Conservation (phyloP, 35 echinoderm and acorn worm genomes). For the Lytechinus pictus region DNA sequence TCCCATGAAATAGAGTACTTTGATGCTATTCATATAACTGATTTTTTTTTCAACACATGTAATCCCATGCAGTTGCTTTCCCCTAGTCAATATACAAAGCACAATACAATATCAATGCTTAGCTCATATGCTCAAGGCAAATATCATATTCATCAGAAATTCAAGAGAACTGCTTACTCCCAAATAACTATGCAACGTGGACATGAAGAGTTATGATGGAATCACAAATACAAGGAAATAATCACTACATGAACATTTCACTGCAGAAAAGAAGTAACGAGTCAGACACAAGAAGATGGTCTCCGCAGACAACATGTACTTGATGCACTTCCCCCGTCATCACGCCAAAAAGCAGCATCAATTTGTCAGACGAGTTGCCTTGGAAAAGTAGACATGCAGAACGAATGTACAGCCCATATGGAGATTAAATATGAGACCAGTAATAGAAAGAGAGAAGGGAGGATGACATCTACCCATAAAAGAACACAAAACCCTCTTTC, state of each 20-base stretch:
- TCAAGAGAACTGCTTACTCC: neutral
- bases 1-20: neutral
- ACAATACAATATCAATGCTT: neutral
- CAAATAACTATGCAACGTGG: neutral
- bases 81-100: neutral
- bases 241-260: neutral
- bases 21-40: neutral
- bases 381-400: neutral
- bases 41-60: neutral
- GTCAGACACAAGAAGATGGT: neutral
- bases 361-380: neutral
- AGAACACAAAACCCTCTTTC: neutral
- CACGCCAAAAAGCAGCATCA: neutral
- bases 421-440: neutral
- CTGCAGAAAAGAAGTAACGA: neutral
- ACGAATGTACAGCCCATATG: conserved; percentile 9
- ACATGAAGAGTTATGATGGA: neutral
- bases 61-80: neutral
- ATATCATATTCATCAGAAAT: neutral
- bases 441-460: neutral
- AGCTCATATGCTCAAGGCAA: neutral
- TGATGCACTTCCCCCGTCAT: neutral
- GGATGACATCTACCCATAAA: neutral
- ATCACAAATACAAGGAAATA: neutral
- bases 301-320: neutral